Base-by-base conservation (phyloP, 2,888 invertebrate genomes). In the Mythimna vitellina region DNA sequence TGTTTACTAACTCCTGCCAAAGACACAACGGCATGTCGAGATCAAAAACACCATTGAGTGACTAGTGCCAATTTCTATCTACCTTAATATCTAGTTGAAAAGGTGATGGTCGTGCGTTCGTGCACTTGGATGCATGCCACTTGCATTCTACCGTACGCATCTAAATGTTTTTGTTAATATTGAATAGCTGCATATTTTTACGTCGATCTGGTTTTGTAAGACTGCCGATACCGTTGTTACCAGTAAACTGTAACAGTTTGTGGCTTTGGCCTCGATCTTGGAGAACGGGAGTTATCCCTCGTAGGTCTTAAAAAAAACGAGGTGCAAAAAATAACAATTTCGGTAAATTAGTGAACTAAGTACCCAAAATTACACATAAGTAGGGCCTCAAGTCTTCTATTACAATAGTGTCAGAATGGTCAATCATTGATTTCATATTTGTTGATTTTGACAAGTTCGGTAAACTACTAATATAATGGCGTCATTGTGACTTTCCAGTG, bases 31-130 rank as follows among this genome's bases (percentile, higher is more conserved):
- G 69, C 56, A 74, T n/a, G 54, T 46, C 1, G 66, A 62, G 70
- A 80, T 65, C 63, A 76, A 68, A 60, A 80, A 56, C 70, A 73
- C 70, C 9, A 70, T 73, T 76, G 29, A 65, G 53, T 65, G 60
- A 64, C 65, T 63, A 20, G 38, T 76, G 84, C 84, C 83, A 82
- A 83, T 68, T 76, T 60, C 22, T 65, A 60, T 6, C n/a, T 56
- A 42, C 20, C 17, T 51, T 68, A 12, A 58, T 61, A 77, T 25
- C 29, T 80, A 60, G 67, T 29, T 54, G 68, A 71, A 62, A 69
- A 57, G 60, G 35, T 66, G 68, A 69, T 51, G 66, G 58, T 29
- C 58, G 20, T 64, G 65, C 75, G 32, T 14, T 25, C 58, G 22
- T 65, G 65, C 75, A 38, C 20, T 71, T 82, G 65, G 69, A 73